Evolutionary conservation across 2,113 vertebrate genomes (phyloP).

Genomic region (Cavia porcellus): DNA sequence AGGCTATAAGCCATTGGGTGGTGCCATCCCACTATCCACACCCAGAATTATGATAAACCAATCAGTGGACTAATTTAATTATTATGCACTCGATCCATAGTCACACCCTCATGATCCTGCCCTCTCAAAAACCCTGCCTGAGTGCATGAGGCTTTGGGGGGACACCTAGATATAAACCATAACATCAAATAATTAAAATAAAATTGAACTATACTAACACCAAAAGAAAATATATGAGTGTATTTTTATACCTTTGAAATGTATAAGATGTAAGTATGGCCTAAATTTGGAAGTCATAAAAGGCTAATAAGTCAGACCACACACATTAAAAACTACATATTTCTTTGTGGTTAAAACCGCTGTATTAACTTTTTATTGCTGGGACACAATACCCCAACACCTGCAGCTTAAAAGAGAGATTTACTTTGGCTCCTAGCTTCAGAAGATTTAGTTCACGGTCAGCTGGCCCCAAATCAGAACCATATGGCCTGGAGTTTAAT

Average conservation of each 20-base stretch:
- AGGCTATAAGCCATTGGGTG: neutral
- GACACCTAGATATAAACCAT: neutral
- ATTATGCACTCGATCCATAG: neutral
- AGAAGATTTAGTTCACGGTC: neutral
- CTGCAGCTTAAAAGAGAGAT: neutral
- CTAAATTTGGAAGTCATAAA: slow-evolving; percentile 8
- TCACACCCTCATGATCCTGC: neutral
- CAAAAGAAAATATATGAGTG: slow-evolving; percentile 5
- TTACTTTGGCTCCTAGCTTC: neutral
- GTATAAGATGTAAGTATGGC: neutral
- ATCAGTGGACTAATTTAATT: neutral
- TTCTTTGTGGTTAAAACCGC: neutral
- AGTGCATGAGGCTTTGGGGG: neutral
- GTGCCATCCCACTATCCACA: neutral
- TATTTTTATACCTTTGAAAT: slow-evolving; percentile 3
- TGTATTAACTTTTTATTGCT: neutral
- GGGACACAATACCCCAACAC: neutral
- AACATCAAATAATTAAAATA: neutral
- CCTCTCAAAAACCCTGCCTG: neutral
- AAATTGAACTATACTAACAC: neutral
- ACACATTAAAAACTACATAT: neutral
- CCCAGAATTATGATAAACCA: neutral
- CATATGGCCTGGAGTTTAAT: neutral
- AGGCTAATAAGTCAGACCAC: neutral
- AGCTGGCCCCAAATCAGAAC: neutral